Percentiles rank a stretch among this genome's conserved stretches.
Evolutionary conservation across 2,888 invertebrate genomes (phyloP).

Genomic region (Charanyca ferruginea): DNA sequence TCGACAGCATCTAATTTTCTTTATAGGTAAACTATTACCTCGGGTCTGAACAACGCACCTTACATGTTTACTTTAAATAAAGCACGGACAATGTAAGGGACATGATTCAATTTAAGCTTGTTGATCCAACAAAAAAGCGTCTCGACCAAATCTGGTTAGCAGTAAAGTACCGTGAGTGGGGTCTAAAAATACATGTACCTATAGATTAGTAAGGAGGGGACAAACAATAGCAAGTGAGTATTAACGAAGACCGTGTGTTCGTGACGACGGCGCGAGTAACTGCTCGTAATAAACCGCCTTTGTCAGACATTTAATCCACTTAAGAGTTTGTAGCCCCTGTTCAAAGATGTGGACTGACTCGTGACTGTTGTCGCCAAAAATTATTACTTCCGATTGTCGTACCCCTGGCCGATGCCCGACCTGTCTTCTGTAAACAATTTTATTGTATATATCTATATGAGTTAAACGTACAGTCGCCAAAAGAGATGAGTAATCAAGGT

Average conservation of each 20-base stretch:
- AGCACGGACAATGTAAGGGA: constrained; percentile 60
- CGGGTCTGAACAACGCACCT: constrained; percentile 24
- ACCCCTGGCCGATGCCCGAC: constrained; percentile 25
- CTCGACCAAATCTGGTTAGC: constrained; percentile 63
- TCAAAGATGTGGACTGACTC: constrained; percentile 73
- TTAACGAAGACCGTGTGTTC: constrained; percentile 77
- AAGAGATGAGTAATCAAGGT: no score
- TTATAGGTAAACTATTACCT: background rate
- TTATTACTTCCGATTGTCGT: constrained; percentile 77
- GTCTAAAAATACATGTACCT: constrained; percentile 63
- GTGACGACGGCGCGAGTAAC: constrained; percentile 72
- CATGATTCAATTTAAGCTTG: constrained; percentile 74
- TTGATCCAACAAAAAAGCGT: constrained; percentile 66
- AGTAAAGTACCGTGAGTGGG: constrained; percentile 56
- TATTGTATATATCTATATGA: constrained; percentile 25
- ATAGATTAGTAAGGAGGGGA: constrained; percentile 53
- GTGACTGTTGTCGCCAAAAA: constrained; percentile 76
- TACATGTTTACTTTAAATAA: constrained; percentile 32
- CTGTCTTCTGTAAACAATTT: constrained; percentile 56
- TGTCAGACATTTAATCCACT: constrained; percentile 88
- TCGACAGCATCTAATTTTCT: constrained; percentile 12
- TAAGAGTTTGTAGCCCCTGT: constrained; percentile 81
- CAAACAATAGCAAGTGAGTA: constrained; percentile 78
- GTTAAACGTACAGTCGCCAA: background rate
- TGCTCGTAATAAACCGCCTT: constrained; percentile 81